Base-by-base conservation (phyloP, 1,140 invertebrate species). In the Oedothorax gibbosus region DNA sequence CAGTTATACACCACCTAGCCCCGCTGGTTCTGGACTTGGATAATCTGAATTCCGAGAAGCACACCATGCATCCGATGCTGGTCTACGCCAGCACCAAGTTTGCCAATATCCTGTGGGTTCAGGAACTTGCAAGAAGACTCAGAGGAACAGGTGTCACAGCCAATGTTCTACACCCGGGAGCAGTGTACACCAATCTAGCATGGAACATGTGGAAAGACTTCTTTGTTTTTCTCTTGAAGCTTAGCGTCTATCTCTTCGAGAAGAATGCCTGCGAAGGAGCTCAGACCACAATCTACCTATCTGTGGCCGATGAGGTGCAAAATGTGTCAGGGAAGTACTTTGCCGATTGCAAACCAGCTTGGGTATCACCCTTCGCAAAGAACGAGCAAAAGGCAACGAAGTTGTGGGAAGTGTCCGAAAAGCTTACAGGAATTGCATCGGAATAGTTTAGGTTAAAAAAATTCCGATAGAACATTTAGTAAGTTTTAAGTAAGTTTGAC, bases 41-140 rank as follows among this genome's bases (percentile, higher is more conserved):
- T 51, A 93, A 86, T 35, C 89, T 93, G 92, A 87, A 92, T 81
- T 49, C 87, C 75, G 78, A 88, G 93, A 18, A 76, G 50, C 90
- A 92, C 78, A 89, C 91, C 4, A 96, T 97, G 89, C 92, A 95
- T 88, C 90, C 93, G 35, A 53, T 90, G 89, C n/a, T 90, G 90
- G 95, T 95, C 11, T 98, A 98, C 90, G 92, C 92, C 85, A 95
- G 96, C 2, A 96, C 95, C 0, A 98, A 98, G 89, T 94, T 96
- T 87, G 95, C 95, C 2, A 96, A 97, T 87, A 95, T 98, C 81
- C 93, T 95, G n/a, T 97, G 97, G 89, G 94, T 94, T 0, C 91
- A 92, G 66, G 96, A 98, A 90, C 89, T 98, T 80, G 94, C 95
- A 0, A 92, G 93, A 86, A 91, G 94, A 85, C 89, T 97, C 15